Evolutionary conservation across 1,140 invertebrate genomes (phyloP), one percentile per base, ranked within the genome.

Genomic region (Acromyrmex echinatior): DNA sequence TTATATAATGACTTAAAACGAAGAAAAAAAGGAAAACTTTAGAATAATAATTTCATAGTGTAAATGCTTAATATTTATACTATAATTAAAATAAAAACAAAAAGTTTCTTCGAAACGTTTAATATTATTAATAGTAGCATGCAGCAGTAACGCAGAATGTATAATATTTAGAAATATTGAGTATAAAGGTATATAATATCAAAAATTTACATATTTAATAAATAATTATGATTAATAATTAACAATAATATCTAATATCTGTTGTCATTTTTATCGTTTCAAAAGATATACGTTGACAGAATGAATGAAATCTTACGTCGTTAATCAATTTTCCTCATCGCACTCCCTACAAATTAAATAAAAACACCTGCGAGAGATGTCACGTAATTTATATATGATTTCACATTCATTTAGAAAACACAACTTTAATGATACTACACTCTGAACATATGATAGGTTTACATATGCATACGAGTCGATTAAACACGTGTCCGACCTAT

Each of bases 1-100:
- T 88, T 71, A 73, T 53, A 60, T 45, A 88, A 73, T 0, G 28
- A 16, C 14, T 74, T 74, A 31, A 74, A 58, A 82, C 56, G 3
- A 82, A 35, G 2, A 45, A 62, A 25, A 70, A 56, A 39, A 39
- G 5, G 18, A 56, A 31, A 56, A 70, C 45, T 62, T 63, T 49
- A 3, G 25, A 12, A 25, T 21, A 51, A 70, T 70, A 51, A 70
- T 70, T 70, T 7, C 14, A 60, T 0, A 49, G n/a, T 18, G 25
- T 65, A n/a, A n/a, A 51, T 3, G 45, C 1, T 70, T 74, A 73
- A 58, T 60, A 14, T 16, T 49, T 25, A 21, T 60, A 14, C 39
- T n/a, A 14, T 14, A 63, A 74, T 62, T 51, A 21, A 62, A 7
- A 60, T 63, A 18, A 51, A 25, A n/a, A 21, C 3, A 51, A 62